These are phyloP conservation scores for Drosophila repletoides DNA, from an alignment of 1,140 invertebrate genomes.

Conservation along the genomic window DNA sequence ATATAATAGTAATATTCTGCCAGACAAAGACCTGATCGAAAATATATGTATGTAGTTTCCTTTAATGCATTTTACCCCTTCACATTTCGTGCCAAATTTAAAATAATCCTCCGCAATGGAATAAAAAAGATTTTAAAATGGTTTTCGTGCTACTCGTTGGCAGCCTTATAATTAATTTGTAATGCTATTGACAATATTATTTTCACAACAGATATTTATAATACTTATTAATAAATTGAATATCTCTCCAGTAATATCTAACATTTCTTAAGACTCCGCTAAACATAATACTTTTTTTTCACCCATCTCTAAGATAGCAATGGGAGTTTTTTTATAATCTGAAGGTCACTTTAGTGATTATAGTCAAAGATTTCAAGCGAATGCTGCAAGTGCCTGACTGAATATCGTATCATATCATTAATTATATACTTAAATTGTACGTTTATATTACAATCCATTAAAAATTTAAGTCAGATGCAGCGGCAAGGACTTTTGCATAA, in stretches of 20 bases:
- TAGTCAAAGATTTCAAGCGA: slow-evolving; percentile 15
- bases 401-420: not conserved
- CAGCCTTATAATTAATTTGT: too few species aligned
- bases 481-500: too few species aligned
- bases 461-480: too few species aligned
- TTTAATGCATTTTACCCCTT: too few species aligned
- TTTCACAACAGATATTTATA: not conserved
- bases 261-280: not conserved
- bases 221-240: slow-evolving; percentile 1
- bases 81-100: too few species aligned
- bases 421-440: slow-evolving; percentile 10
- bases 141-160: too few species aligned
- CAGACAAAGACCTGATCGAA: too few species aligned
- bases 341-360: slow-evolving; percentile 46
- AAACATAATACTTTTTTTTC: slow-evolving; percentile 14
- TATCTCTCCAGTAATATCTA: not conserved
- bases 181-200: too few species aligned
- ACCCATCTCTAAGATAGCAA: not conserved
- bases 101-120: too few species aligned
- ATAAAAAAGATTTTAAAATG: too few species aligned
- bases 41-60: too few species aligned
- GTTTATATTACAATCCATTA: not conserved
- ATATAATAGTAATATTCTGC: too few species aligned
- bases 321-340: slow-evolving; percentile 1
- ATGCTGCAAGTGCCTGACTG: not conserved